phyloP scores from a whole-genome alignment of 2,113 vertebrate species.

The Psittacula cyanocephala region DNA sequence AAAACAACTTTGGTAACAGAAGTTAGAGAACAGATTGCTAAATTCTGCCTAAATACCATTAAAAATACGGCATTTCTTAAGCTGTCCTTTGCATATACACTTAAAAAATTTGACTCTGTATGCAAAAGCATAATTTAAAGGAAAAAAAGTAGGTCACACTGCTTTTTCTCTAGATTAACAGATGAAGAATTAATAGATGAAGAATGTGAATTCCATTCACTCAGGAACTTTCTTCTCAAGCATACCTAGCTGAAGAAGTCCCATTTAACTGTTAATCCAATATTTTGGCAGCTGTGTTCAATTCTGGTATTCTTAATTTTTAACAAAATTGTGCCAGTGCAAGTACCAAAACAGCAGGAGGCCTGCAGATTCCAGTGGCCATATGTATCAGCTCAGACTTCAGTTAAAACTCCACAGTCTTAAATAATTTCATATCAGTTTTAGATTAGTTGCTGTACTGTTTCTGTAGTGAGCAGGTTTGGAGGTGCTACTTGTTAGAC shows the following conservation, averaged over 20 bases:
- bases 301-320: background rate
- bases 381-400: background rate
- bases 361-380: no score
- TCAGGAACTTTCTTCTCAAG: background rate
- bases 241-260: background rate
- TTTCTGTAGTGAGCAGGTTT: background rate
- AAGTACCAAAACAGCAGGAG: background rate
- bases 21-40: background rate
- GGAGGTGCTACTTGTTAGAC: background rate
- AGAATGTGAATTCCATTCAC: background rate
- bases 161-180: background rate
- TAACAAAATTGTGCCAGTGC: background rate
- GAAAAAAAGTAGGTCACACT: background rate
- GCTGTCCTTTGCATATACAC: background rate
- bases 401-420: background rate
- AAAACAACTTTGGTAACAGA: background rate
- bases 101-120: background rate
- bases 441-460: background rate
- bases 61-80: background rate
- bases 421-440: background rate
- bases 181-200: background rate
- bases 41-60: background rate
- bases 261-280: background rate
- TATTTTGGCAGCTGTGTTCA: background rate
- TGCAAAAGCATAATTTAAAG: background rate